Evolutionary conservation across 1,140 invertebrate genomes (phyloP).

Genomic region (Zaprionus tsacasi): DNA sequence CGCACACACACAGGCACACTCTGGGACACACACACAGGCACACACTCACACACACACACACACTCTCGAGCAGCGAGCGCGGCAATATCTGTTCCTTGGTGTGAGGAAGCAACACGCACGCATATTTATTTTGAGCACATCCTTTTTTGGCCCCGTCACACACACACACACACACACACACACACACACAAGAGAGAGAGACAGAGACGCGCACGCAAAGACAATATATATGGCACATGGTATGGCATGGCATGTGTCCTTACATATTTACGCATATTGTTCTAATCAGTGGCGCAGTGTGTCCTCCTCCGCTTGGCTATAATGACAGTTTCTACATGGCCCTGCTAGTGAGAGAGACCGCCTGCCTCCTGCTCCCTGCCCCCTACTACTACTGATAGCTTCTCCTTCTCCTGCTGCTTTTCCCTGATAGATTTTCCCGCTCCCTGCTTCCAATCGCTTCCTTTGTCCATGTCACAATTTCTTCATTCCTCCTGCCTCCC

Average conservation of each 20-base stretch:
- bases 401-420: background rate
- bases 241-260: slow-evolving; percentile 51
- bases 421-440: background rate
- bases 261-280: slow-evolving; percentile 80
- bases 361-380: background rate
- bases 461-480: background rate
- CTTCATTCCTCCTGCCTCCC: background rate
- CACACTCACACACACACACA: slow-evolving; percentile 47
- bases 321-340: slow-evolving; percentile 42
- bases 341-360: background rate
- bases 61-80: slow-evolving; percentile 39
- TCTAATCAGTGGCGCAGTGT: slow-evolving; percentile 72
- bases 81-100: slow-evolving; percentile 15
- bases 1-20: slow-evolving; percentile 28
- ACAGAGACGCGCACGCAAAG: slow-evolving; percentile 39
- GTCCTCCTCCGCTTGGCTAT: slow-evolving; percentile 58
- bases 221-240: slow-evolving; percentile 29
- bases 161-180: slow-evolving; percentile 25
- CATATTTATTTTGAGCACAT: slow-evolving; percentile 82
- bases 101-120: slow-evolving; percentile 79
- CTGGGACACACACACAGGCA: slow-evolving; percentile 49
- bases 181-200: slow-evolving; percentile 29
- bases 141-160: slow-evolving; percentile 49
- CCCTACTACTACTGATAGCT: too few relatives aligned
- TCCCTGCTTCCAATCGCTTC: background rate